Percentiles rank a stretch among this genome's conserved stretches.
Conservation (phyloP, 2,113 vertebrate genomes). For the Nymphicus hollandicus region DNA sequence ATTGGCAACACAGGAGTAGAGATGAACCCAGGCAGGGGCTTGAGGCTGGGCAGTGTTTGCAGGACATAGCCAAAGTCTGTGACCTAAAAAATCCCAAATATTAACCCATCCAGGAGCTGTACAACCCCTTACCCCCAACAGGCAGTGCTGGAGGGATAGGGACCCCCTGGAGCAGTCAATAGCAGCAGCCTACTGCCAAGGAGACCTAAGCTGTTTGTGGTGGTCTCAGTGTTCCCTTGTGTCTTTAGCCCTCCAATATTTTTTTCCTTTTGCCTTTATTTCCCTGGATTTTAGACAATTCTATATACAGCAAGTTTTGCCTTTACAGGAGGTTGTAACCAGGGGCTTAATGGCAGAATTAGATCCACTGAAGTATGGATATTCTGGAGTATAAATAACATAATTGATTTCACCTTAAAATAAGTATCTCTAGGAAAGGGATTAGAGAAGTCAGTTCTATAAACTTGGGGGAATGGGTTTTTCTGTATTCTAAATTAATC, state of each 20-base stretch:
- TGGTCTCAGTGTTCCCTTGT: not conserved
- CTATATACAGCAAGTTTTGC: not conserved
- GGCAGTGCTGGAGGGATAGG: not conserved
- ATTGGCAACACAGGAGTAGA: accelerated
- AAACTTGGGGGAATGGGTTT: not conserved
- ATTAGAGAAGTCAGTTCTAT: constrained; percentile 24
- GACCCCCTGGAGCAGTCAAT: not conserved
- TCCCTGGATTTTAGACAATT: not conserved
- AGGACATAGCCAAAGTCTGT: not conserved
- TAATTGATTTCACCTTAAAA: not conserved
- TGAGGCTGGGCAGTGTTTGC: not conserved
- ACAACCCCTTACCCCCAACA: not conserved
- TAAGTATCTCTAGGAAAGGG: not conserved
- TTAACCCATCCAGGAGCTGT: not conserved
- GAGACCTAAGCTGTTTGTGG: not conserved
- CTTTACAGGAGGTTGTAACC: not conserved
- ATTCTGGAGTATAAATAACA: not conserved
- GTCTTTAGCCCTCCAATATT: not conserved
- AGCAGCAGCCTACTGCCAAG: not conserved
- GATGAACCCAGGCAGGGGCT: not conserved
- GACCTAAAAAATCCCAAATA: not conserved
- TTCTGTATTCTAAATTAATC: constrained; percentile 16
- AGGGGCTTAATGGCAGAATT: not conserved
- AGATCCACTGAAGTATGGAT: not conserved
- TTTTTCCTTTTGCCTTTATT: not conserved